Evolutionary conservation across 1,140 invertebrate species (phyloP).

Genomic region (Macrobrachium rosenbergii): DNA sequence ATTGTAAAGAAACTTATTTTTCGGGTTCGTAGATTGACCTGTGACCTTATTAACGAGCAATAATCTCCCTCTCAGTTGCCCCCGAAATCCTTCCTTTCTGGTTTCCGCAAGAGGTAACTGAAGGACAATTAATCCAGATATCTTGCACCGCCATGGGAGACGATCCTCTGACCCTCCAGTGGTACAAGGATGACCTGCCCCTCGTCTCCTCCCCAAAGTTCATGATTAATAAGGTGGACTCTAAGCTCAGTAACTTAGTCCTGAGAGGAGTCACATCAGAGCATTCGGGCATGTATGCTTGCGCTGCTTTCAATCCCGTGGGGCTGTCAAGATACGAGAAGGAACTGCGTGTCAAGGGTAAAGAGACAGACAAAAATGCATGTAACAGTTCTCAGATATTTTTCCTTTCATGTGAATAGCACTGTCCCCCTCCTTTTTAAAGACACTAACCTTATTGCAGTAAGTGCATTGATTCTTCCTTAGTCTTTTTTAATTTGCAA

Average conservation of each 20-base stretch:
- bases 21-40: no score
- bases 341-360: slow-evolving; percentile 66
- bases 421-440: neutral
- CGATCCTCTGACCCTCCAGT: slow-evolving; percentile 75
- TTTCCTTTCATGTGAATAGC: slow-evolving; percentile 6
- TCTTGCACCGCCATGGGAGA: slow-evolving; percentile 56
- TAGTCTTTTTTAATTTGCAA: no score
- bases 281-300: slow-evolving; percentile 70
- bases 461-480: no score
- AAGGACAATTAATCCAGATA: slow-evolving; percentile 62
- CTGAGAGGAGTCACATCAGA: slow-evolving; percentile 57
- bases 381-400: neutral
- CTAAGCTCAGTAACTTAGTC: slow-evolving; percentile 50
- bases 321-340: slow-evolving; percentile 66
- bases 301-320: slow-evolving; percentile 71
- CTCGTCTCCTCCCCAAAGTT: slow-evolving; percentile 55
- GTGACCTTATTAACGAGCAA: neutral
- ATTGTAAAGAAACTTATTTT: neutral
- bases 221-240: slow-evolving; percentile 58
- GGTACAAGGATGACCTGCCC: slow-evolving; percentile 69
- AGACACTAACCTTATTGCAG: no score
- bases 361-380: slow-evolving; percentile 23
- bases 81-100: slow-evolving; percentile 56
- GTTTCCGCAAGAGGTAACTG: slow-evolving; percentile 57
- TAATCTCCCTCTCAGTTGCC: slow-evolving; percentile 33